A percentile compares a stretch with the other conserved stretches of the same genome.
phyloP scores from a whole-genome alignment of 1,140 invertebrate genomes.

The Cotesia vestalis region DNA sequence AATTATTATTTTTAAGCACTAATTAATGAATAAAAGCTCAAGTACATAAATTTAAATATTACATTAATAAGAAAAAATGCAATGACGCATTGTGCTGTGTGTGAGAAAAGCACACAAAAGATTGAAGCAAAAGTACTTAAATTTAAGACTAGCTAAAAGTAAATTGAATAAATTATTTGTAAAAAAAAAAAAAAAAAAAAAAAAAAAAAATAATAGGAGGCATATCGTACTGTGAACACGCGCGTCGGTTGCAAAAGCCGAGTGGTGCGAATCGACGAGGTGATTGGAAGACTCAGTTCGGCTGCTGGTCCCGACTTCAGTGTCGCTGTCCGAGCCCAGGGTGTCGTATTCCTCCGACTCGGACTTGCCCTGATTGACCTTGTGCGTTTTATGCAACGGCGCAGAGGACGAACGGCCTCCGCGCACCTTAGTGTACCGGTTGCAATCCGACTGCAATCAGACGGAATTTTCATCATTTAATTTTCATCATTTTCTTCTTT shows the following conservation, averaged over 20 bases:
- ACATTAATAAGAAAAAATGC: not conserved
- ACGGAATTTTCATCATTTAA: slow-evolving; percentile 54
- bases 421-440: slow-evolving; percentile 67
- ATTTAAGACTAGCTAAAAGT: slow-evolving; percentile 35
- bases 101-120: slow-evolving; percentile 33
- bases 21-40: not conserved
- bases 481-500: too few species aligned
- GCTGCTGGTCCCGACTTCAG: slow-evolving; percentile 65
- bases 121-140: slow-evolving; percentile 16
- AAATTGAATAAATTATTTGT: not conserved
- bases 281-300: slow-evolving; percentile 67
- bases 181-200: slow-evolving; percentile 34
- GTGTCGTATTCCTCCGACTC: slow-evolving; percentile 73
- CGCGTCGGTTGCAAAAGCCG: slow-evolving; percentile 63
- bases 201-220: slow-evolving; percentile 41
- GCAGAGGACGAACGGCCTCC: slow-evolving; percentile 65
- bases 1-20: not conserved
- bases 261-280: slow-evolving; percentile 68
- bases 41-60: not conserved
- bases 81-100: slow-evolving; percentile 28
- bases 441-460: slow-evolving; percentile 68
- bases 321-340: slow-evolving; percentile 70
- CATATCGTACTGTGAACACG: slow-evolving; percentile 65
- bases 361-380: slow-evolving; percentile 68
- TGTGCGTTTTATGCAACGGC: slow-evolving; percentile 65